Evolutionary conservation across 2,888 invertebrate species (phyloP), one percentile per base, ranked within the genome.

Genomic region (Scotopteryx bipunctaria): DNA sequence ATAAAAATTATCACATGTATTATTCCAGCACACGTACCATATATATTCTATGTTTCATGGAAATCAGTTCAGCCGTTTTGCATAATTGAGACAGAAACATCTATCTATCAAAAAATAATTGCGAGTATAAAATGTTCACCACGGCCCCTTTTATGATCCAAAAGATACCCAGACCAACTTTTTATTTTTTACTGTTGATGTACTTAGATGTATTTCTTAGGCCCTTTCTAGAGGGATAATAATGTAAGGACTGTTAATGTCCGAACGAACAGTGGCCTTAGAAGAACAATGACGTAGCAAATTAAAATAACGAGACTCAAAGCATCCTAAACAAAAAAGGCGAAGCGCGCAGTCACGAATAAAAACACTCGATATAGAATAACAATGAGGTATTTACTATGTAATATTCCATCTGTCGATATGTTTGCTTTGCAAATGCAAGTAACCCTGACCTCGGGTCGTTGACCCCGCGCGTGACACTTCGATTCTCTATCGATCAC

Each of bases 401-500:
- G 78, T 78, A 76, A 78, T 83, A 82, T 86, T 85, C 83, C 81
- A 82, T 81, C 83, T 83, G 79, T 76, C 78, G 78, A 75, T 57
- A 59, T 64, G 59, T 56, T 55, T 62, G 59, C 67, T 75, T 76
- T 81, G 81, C 86, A 78, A 79, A 83, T 82, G 82, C 82, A 76
- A 44, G 68, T 85, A 88, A 86, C 90, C 90, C 85, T 89, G 89
- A 90, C 88, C 89, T 66, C 63, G 73, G 88, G 85, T 71, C 84
- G 73, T 78, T 68, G 80, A 87, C 81, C 86, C 76, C 75, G 83
- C 83, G 78, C 90, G 90, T 90, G 90, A 89, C 89, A 89, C 85
- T 88, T 87, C 83, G 86, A 86, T 87, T 82, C 81, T 83, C 86
- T 83, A 89, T 89, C 87, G 89, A 89, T 89, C 90, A 89, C 89